Percentiles rank a stretch among this genome's conserved stretches.
These are phyloP conservation scores for Lithophane semibrunnea DNA, from an alignment of 2,888 invertebrate species.

Conservation along the genomic window DNA sequence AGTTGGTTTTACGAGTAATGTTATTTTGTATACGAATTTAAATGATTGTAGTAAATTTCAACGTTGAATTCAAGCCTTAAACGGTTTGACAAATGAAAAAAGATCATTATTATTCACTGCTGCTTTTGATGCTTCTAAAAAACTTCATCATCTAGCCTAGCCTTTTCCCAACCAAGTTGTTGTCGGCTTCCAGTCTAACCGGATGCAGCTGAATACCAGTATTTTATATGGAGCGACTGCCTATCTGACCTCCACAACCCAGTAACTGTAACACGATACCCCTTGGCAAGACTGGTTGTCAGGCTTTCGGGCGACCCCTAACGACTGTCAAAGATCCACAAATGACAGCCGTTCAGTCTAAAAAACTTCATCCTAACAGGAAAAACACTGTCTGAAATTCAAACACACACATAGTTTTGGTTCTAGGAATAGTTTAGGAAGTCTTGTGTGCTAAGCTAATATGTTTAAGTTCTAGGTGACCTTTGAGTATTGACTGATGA, in stretches of 20 bases:
- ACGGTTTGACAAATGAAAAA: background rate
- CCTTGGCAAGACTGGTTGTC: too few relatives aligned
- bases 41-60: background rate
- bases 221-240: too few relatives aligned
- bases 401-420: background rate
- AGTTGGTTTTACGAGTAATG: background rate
- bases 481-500: constrained; percentile 27
- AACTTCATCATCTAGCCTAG: background rate
- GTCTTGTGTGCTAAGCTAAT: constrained; percentile 17
- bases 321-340: too few relatives aligned
- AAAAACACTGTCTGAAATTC: constrained; percentile 5
- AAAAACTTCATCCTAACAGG: background rate
- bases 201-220: too few relatives aligned
- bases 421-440: constrained; percentile 1
- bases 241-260: too few relatives aligned
- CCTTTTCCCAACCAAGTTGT: too few relatives aligned
- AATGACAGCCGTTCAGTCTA: too few relatives aligned
- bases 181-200: too few relatives aligned
- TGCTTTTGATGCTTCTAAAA: background rate
- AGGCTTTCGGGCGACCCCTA: too few relatives aligned
- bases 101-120: background rate
- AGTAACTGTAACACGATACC: too few relatives aligned
- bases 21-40: background rate
- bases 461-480: constrained; percentile 24
- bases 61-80: background rate